A percentile compares a stretch with the other conserved stretches of the same genome.
These are phyloP conservation scores for Cololabis saira DNA, from an alignment of 2,113 vertebrate genomes.

Conservation along the genomic window DNA sequence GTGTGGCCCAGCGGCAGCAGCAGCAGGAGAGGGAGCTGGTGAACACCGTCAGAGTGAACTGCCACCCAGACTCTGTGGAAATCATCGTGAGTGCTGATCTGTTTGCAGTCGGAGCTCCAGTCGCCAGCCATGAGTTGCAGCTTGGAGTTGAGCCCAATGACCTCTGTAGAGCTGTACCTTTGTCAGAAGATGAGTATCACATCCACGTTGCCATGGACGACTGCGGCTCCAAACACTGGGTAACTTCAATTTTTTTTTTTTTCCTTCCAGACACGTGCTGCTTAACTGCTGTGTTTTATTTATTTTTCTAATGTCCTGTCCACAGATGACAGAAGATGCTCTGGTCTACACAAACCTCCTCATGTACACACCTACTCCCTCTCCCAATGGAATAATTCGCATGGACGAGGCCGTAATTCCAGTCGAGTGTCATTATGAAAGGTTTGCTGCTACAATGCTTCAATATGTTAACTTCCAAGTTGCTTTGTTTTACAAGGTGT, in stretches of 20 bases:
- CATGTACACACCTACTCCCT: slow-evolving; percentile 57
- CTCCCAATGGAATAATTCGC: slow-evolving; percentile 55
- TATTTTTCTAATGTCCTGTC: not conserved
- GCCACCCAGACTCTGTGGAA: slow-evolving; percentile 65
- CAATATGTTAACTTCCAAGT: not conserved
- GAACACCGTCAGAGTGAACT: slow-evolving; percentile 57
- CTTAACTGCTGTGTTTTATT: not conserved
- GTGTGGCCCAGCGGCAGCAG: not conserved
- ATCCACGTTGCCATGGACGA: slow-evolving; percentile 52
- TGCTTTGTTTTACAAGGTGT: too few species aligned
- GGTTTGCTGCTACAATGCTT: slow-evolving; percentile 39
- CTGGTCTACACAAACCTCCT: slow-evolving; percentile 77
- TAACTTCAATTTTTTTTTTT: slow-evolving; percentile 12
- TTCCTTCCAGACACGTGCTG: not conserved
- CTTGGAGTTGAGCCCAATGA: slow-evolving; percentile 56
- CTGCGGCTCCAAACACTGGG: slow-evolving; percentile 73
- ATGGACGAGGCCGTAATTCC: slow-evolving; percentile 76
- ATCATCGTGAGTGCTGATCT: slow-evolving; percentile 63
- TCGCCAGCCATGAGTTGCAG: slow-evolving; percentile 44
- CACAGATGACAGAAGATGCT: slow-evolving; percentile 62
- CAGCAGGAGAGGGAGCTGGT: slow-evolving; percentile 20
- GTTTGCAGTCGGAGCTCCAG: slow-evolving; percentile 58
- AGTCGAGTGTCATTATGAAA: slow-evolving; percentile 73
- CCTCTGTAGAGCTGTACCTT: slow-evolving; percentile 32
- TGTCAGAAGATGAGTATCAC: slow-evolving; percentile 52